Evolutionary conservation across 2,888 invertebrate species (phyloP).

Genomic region (Eudemis profundana): DNA sequence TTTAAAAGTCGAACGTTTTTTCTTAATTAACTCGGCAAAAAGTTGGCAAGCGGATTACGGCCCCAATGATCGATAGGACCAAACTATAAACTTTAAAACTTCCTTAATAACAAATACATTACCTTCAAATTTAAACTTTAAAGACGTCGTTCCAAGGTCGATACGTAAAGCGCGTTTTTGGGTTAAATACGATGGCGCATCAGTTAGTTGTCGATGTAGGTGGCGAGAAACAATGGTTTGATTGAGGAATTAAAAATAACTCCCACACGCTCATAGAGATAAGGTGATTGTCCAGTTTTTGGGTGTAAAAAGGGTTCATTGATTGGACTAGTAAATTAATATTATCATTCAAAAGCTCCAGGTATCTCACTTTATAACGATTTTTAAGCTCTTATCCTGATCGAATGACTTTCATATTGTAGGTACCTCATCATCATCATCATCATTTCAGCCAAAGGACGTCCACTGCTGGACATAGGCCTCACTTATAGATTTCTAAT

Average conservation of each 20-base stretch:
- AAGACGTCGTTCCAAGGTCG: neutral
- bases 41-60: slow-evolving; percentile 25
- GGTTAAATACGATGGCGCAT: neutral
- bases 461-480: no score
- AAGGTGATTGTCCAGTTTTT: neutral
- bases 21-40: slow-evolving; percentile 32
- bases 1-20: slow-evolving; percentile 23
- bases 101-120: neutral
- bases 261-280: neutral
- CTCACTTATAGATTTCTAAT: no score
- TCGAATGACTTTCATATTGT: no score
- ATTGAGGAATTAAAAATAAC: neutral
- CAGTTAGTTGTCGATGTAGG: neutral
- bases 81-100: neutral
- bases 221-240: neutral
- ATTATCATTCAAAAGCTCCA: neutral
- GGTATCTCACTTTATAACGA: no score
- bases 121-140: neutral
- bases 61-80: slow-evolving; percentile 4
- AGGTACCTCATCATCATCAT: no score
- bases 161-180: neutral
- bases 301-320: neutral
- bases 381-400: no score
- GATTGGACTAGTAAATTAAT: neutral
- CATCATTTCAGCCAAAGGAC: no score